Conservation (phyloP, 53 echinoderm and acorn worm genomes). For the Apostichopus leukothele region DNA sequence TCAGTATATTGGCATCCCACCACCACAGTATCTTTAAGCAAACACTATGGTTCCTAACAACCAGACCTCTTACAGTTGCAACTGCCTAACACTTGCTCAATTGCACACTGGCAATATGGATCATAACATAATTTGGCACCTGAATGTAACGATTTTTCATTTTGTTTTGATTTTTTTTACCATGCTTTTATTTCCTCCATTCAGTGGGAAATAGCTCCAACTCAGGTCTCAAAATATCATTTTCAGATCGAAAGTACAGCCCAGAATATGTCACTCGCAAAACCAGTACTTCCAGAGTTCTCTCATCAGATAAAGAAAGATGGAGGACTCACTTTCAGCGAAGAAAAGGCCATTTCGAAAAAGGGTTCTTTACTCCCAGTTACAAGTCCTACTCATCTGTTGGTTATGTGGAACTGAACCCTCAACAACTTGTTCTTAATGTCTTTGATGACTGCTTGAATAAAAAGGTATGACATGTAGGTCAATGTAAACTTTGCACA, state of each 20-base stretch:
- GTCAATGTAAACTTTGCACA: no score
- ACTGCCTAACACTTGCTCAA: no score
- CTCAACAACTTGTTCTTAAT: conserved; percentile 70
- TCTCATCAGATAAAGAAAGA: conserved; percentile 42
- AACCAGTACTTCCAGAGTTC: conserved; percentile 65
- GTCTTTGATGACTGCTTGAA: conserved; percentile 65
- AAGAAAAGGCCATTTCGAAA: conserved; percentile 64
- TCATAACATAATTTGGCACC: no score
- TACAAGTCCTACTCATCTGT: conserved; percentile 72
- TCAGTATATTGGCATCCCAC: no score
- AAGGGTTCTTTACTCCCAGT: conserved; percentile 82
- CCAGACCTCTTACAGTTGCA: no score
- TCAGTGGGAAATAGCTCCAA: no score
- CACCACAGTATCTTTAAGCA: no score
- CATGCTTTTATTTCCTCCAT: no score
- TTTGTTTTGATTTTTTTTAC: no score
- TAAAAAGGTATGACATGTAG: conserved; percentile 58
- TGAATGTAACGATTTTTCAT: no score
- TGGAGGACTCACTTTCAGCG: conserved; percentile 67
- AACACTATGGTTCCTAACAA: no score
- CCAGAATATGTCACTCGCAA: conserved; percentile 62
- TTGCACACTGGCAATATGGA: no score
- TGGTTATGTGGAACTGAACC: conserved; percentile 74
- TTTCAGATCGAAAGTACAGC: conserved; percentile 62
- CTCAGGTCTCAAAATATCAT: neutral